phyloP scores from a whole-genome alignment of 30 jellyfish, hydroid and myxozoan genomes.

The Kudoa iwatai region DNA sequence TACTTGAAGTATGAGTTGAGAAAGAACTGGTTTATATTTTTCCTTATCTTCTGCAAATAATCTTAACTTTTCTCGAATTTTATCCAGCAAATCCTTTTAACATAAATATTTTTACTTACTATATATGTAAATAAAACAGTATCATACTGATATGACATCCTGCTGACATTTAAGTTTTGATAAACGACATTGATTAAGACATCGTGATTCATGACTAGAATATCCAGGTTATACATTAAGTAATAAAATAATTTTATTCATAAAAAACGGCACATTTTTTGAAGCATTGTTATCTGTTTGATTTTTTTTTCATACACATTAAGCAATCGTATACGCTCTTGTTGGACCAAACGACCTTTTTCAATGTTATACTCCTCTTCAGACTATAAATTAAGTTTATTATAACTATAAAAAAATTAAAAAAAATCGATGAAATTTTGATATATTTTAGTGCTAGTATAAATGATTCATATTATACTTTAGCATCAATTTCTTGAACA shows the following conservation, averaged over 20 bases:
- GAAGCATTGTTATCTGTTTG: constrained; percentile 52
- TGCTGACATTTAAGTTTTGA: constrained; percentile 25
- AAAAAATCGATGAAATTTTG: neutral
- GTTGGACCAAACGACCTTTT: constrained; percentile 74
- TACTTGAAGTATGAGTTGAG: no score
- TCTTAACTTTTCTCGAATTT: constrained; percentile 21
- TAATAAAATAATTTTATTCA: no score
- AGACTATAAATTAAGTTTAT: constrained; percentile 9
- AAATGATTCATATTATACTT: constrained; percentile 6
- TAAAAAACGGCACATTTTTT: constrained; percentile 19
- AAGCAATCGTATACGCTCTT: constrained; percentile 46
- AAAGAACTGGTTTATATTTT: constrained; percentile 19
- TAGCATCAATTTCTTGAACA: constrained; percentile 88
- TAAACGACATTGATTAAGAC: constrained; percentile 41
- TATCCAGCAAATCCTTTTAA: constrained; percentile 22
- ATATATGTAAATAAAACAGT: no score
- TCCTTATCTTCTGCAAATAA: constrained; percentile 29
- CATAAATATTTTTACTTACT: no score
- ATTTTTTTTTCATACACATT: constrained; percentile 38
- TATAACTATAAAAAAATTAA: neutral
- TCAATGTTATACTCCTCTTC: constrained; percentile 84
- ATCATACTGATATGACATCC: constrained; percentile 18
- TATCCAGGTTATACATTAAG: neutral
- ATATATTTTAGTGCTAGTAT: neutral
- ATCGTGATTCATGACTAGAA: constrained; percentile 45